A percentile compares a stretch with the other conserved stretches of the same genome.
Conservation (phyloP, 2,888 invertebrate genomes). For the Eupithecia dodoneata region DNA sequence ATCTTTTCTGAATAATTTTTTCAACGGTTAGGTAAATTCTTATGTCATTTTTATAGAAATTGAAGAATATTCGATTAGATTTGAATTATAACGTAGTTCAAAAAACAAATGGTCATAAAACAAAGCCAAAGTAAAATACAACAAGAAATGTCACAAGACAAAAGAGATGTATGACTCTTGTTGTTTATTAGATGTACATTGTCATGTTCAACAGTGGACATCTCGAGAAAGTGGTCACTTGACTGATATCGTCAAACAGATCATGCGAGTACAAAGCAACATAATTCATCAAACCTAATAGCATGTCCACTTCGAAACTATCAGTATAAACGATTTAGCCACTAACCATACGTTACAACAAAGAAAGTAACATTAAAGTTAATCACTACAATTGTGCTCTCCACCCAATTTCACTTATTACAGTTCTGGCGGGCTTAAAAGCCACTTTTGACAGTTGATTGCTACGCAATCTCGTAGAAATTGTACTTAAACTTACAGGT, state of each 20-base stretch:
- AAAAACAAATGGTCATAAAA: background rate
- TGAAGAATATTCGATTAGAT: background rate
- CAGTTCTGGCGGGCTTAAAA: conserved; percentile 9
- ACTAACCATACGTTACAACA: conserved; percentile 47
- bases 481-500: background rate
- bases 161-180: background rate
- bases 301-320: conserved; percentile 39
- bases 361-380: conserved; percentile 56
- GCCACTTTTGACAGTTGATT: conserved; percentile 24
- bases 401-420: conserved; percentile 57
- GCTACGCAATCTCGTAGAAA: conserved; percentile 28
- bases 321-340: conserved; percentile 41
- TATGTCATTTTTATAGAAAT: background rate
- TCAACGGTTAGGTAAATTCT: background rate
- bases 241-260: conserved; percentile 15
- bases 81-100: background rate
- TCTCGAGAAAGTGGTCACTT: conserved; percentile 14
- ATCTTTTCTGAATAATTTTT: too few relatives aligned
- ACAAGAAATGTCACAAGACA: background rate
- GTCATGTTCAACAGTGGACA: conserved; percentile 1
- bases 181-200: background rate
- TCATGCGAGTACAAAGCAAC: conserved; percentile 16
- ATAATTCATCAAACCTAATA: conserved; percentile 40
- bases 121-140: background rate
- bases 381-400: conserved; percentile 48